Evolutionary conservation across 2,797 vertebrate genomes (phyloP), one percentile per base, ranked within the genome.

Genomic region (Gymnocypris eckloni): DNA sequence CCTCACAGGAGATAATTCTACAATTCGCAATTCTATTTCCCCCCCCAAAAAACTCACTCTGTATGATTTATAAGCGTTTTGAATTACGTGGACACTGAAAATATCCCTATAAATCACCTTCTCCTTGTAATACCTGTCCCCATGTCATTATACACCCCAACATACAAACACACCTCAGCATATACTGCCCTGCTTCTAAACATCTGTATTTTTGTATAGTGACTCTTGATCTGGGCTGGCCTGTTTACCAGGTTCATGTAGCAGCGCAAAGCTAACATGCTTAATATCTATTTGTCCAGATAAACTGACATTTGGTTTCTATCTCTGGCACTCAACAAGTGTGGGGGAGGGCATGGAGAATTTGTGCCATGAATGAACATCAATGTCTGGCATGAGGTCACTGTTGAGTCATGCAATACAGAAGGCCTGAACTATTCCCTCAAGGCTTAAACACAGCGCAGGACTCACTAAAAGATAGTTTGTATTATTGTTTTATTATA

Each of bases 341-440:
- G 25, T 70, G 72, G 59, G 54, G 67, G 50, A 88, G 78, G 78
- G 59, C 59, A 43, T 9, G 52, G 72, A 39, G 43, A 45, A 56
- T 54, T 67, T 71, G 52, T 71, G 66, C 28, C 64, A 67, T 69
- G 87, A 82, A 88, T 70, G 86, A 79, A 78, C 81, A 70, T 82
- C 85, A 89, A 88, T 85, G 71, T 5, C 69, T 89, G 90, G 88
- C 92, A 90, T 25, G 43, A n/a, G 79, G 82, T 92, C 90, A 89
- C 78, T 33, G 84, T 91, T 94, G 94, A 95, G 86, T 95, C 94
- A 95, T 87, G 86, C 59, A 87, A 45, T 56, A 71, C 67, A 78
- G 85, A 25, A 50, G 69, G 85, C 64, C 82, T 33, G 52, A 59
- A 56, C 22, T 20, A 25, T 52, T 25, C 37, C 50, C 28, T 50